Base-by-base conservation (phyloP, 2,113 vertebrate species). In the Numenius arquata region DNA sequence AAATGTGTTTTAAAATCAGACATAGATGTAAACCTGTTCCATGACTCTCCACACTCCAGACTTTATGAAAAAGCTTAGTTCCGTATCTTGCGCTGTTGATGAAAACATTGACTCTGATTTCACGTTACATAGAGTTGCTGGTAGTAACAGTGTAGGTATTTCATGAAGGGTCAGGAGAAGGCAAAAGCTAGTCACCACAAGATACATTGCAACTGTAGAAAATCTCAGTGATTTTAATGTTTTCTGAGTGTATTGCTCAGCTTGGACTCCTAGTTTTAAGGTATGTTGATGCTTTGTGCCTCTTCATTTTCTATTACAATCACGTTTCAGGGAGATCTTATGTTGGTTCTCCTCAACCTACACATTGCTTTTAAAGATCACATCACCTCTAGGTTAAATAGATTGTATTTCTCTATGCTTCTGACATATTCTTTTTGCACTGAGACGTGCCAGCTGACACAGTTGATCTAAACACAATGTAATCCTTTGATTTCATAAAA, bases 401-500 rank as follows among this genome's bases (percentile, higher is more conserved):
- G 25, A 38, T 16, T 95, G 36, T 38, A 65, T 50, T 89, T 89
- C 45, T 82, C 62, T 32, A 4, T 68, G 75, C 36, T 62, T 85
- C 59, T 63, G 74, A 65, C 43, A 32, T 27, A 5, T 6, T 68
- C 4, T 18, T 93, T 82, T 89, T 84, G 47, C 48, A 74, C 65
- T 2, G 19, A 34, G 62, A 77, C 72, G 43, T 48, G 11, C 55
- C 67, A 63, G 67, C 52, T 62, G 53, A 52, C 58, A 55, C 27
- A 40, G 36, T 53, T 61, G 71, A 88, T 96, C 86, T 75, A 66
- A 88, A 61, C 43, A 56, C 62, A 65, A 12, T 19, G 72, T 52
- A 83, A 58, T 77, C 56, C 45, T 94, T 91, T 90, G 87, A 95
- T 93, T 96, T 80, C 36, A 12, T 86, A 43, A 59, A 95, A 68